Evolutionary conservation across 2,888 invertebrate species (phyloP).

Genomic region (Cephus nigrinus): DNA sequence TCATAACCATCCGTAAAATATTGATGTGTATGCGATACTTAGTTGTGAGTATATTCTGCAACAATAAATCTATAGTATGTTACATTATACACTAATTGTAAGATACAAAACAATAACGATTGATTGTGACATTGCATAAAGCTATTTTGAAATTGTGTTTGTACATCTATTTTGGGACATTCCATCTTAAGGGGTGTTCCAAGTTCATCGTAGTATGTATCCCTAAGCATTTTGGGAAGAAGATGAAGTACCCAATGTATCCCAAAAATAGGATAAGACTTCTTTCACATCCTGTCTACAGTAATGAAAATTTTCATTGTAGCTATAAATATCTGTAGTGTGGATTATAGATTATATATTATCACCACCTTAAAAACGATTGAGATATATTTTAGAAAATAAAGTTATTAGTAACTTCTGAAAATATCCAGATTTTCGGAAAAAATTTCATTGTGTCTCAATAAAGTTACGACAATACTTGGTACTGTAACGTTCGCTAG

Average conservation of each 20-base stretch:
- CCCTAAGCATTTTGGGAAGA: not conserved
- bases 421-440: not conserved
- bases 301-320: not conserved
- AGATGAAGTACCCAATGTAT: not conserved
- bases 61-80: not conserved
- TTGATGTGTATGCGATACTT: not conserved
- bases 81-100: not conserved
- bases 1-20: not conserved
- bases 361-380: not conserved
- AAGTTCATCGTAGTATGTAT: not conserved
- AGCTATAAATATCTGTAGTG: not conserved
- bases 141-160: not conserved
- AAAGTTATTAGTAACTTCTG: not conserved
- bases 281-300: not conserved
- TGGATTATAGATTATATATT: not conserved
- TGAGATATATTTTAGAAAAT: not conserved
- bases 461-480: not conserved
- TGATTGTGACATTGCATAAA: not conserved
- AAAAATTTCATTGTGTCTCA: not conserved
- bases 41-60: not conserved
- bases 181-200: not conserved
- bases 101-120: not conserved
- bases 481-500: not conserved
- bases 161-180: not conserved
- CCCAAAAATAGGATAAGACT: not conserved